Base-by-base conservation (phyloP, 1,140 invertebrate species). In the Gonatopus flavifemur region DNA sequence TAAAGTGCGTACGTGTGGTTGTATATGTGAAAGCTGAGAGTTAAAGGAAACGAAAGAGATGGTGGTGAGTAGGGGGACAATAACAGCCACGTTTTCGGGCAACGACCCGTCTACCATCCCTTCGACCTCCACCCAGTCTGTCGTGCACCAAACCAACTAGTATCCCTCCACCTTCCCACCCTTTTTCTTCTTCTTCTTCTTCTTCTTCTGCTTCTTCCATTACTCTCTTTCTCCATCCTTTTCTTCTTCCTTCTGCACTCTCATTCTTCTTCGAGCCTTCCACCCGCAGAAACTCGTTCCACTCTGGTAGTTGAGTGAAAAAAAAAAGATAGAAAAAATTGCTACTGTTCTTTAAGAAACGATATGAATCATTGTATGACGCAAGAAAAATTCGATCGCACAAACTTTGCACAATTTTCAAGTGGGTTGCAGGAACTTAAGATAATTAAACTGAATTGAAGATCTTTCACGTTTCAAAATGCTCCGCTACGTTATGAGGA, bases 81-180 rank as follows among this genome's bases (percentile, higher is more conserved):
- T 74, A 74, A 74, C 71, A 70, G 56, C 59, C 60, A 62, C 70
- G 70, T 76, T 76, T 76, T 76, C 70, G 74, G 74, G 59, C 72
- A 75, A 76, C 72, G 74, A 74, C 72, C 72, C 69, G 66, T 65
- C 62, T n/a, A 58, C 66, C 67, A 70, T 69, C 67, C 70, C 70
- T 72, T 69, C 66, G 63, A 61, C 52, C 57, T 56, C 37, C 49
- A 36, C 15, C 51, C 41, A 24, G n/a, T 62, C 8, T 22, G 12
- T 51, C 41, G 42, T 58, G 52, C 58, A 52, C 57, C 62, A 55
- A 66, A 67, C 62, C 59, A 59, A 57, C 59, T 58, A 36, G 37
- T 54, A 59, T 56, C 55, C 51, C 55, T 40, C 40, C 54, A 36
- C 48, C 40, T 56, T 38, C 10, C 39, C 37, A 25, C 40, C 30